Conservation (phyloP, 2,888 invertebrate genomes). For the Lasioglossum pauxillum region DNA sequence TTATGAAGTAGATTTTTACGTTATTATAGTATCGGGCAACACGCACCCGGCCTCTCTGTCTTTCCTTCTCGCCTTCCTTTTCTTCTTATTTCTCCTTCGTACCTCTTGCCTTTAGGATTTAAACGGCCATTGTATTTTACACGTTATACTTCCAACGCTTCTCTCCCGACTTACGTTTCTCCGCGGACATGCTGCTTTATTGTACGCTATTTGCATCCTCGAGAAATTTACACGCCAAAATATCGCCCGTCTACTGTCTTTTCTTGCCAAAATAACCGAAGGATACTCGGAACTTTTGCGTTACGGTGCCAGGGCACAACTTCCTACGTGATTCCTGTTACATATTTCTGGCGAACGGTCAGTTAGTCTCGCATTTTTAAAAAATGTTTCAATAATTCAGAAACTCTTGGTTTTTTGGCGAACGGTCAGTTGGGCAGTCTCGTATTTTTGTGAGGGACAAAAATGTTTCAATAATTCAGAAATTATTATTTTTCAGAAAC, state of each 20-base stretch:
- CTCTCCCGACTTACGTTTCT: constrained; percentile 23
- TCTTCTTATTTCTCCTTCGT: background rate
- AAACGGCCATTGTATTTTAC: constrained; percentile 48
- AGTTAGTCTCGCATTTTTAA: background rate
- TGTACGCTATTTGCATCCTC: constrained; percentile 2
- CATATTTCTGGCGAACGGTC: background rate
- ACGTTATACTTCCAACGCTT: constrained; percentile 21
- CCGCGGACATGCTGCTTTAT: constrained; percentile 39
- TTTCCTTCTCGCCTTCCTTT: background rate
- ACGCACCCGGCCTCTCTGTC: constrained; percentile 70
- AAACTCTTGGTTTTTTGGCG: too few relatives aligned
- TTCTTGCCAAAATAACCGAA: background rate
- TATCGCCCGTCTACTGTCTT: background rate
- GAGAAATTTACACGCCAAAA: background rate
- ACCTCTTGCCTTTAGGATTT: constrained; percentile 22
- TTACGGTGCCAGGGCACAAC: background rate
- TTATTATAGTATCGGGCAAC: constrained; percentile 82
- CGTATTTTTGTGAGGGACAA: too few relatives aligned
- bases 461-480: too few relatives aligned
- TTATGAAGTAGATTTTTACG: constrained; percentile 83
- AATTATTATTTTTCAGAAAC: too few relatives aligned
- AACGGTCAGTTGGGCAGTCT: too few relatives aligned
- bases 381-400: background rate
- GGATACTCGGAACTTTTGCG: background rate
- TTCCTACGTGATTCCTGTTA: background rate